These are phyloP conservation scores for Psilopsiagon aurifrons DNA, from an alignment of 2,113 vertebrate genomes.

Conservation along the genomic window DNA sequence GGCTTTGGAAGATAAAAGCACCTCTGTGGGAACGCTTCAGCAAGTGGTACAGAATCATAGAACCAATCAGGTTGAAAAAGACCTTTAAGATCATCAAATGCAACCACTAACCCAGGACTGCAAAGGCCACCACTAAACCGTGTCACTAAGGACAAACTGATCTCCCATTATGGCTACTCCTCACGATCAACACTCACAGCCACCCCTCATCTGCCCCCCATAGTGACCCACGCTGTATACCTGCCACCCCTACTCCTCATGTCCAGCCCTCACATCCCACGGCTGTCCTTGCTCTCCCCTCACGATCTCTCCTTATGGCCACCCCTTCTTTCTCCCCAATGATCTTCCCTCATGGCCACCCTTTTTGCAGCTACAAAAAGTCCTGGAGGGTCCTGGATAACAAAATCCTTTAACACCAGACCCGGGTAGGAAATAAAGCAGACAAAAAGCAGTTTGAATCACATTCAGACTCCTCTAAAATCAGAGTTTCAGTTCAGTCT, in stretches of 20 bases:
- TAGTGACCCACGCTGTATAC: not conserved
- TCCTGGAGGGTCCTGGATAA: not conserved
- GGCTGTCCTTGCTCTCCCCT: not conserved
- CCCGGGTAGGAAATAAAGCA: not conserved
- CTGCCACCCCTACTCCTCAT: not conserved
- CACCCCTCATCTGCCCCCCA: not conserved
- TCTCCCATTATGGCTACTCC: not conserved
- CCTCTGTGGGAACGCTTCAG: not conserved
- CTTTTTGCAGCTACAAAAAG: conserved; percentile 27
- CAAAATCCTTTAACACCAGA: conserved; percentile 31
- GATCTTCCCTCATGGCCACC: not conserved
- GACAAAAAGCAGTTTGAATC: not conserved
- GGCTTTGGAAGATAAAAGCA: conserved; percentile 34
- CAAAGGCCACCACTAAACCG: not conserved
- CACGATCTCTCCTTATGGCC: not conserved
- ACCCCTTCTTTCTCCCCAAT: not conserved
- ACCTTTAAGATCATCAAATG: not conserved
- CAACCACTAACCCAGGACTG: not conserved
- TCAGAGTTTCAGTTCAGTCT: conserved; percentile 51
- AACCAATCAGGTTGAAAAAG: not conserved
- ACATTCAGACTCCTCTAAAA: conserved; percentile 55
- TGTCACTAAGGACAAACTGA: not conserved
- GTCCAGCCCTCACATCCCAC: not conserved
- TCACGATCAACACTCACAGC: not conserved
- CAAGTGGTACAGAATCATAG: not conserved